Evolutionary conservation across 2,797 vertebrate genomes (phyloP).

Genomic region (Florisuga fusca): DNA sequence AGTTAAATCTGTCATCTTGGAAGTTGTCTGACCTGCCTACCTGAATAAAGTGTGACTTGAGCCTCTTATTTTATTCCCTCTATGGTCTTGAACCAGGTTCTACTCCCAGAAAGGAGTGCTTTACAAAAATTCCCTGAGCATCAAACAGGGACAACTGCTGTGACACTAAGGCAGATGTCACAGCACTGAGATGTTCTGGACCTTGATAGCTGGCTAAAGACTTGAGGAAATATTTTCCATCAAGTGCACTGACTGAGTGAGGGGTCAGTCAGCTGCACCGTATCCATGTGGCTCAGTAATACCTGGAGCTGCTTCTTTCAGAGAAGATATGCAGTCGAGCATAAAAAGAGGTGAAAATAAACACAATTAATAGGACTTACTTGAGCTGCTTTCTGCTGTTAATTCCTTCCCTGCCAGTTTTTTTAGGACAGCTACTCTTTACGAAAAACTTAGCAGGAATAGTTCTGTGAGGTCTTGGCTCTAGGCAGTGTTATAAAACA

Average conservation of each 20-base stretch:
- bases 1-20: neutral
- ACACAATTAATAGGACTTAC: neutral
- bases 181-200: neutral
- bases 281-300: neutral
- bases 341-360: neutral
- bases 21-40: neutral
- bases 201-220: neutral
- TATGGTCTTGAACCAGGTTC: neutral
- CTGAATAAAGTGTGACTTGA: neutral
- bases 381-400: neutral
- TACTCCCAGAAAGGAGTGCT: neutral
- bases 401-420: neutral
- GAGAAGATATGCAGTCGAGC: neutral
- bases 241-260: neutral
- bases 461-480: neutral
- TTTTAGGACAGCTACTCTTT: neutral
- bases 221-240: neutral
- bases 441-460: neutral
- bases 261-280: neutral
- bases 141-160: too few relatives aligned
- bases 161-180: neutral
- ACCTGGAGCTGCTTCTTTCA: neutral
- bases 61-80: neutral
- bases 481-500: neutral
- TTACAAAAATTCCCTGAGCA: neutral